Evolutionary conservation across 1,140 invertebrate species (phyloP), one percentile per base, ranked within the genome.

Genomic region (Drosophila orena): DNA sequence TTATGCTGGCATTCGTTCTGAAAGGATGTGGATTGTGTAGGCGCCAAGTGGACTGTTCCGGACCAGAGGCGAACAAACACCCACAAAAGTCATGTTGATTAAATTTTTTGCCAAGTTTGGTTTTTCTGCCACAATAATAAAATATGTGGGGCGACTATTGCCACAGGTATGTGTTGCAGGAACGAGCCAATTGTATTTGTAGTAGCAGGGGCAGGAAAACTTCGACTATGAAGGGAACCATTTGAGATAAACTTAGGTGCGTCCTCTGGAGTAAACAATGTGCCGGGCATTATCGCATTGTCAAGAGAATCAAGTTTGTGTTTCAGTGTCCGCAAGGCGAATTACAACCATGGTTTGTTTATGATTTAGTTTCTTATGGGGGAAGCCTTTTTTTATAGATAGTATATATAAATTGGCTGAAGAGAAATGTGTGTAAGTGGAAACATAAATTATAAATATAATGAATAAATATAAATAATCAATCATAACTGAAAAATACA

Each of bases 21-120:
- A 20, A 68, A 24, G 17, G 14, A 55, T 22, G 12, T 37, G 14
- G 35, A 22, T 35, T 54, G 38, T 42, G 30, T 44, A 27, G 46
- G 73, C 37, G 38, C 47, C 27, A 35, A 49, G 22, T 40, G 34
- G 10, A 37, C 27, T 12, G 20, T 34, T 27, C 27, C 22, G 17
- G 27, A 47, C 30, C 20, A 20, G 20, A 30, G 11, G 8, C 38
- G 37, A n/a, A 47, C 40, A 20, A 34, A 34, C 50, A 54, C 40
- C 43, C 46, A 73, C 42, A 71, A 81, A 78, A 78, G 65, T 77
- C 75, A 68, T 53, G 69, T 83, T 78, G 75, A 79, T 83, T 78
- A 69, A 59, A 83, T 60, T 69, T 69, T 62, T 57, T 73, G 24
- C 34, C 20, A 20, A 30, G n/a, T 34, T 53, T 38, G 27, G 40